Evolutionary conservation across 2,113 vertebrate genomes (phyloP).

Genomic region (Neodon shergylaensis): DNA sequence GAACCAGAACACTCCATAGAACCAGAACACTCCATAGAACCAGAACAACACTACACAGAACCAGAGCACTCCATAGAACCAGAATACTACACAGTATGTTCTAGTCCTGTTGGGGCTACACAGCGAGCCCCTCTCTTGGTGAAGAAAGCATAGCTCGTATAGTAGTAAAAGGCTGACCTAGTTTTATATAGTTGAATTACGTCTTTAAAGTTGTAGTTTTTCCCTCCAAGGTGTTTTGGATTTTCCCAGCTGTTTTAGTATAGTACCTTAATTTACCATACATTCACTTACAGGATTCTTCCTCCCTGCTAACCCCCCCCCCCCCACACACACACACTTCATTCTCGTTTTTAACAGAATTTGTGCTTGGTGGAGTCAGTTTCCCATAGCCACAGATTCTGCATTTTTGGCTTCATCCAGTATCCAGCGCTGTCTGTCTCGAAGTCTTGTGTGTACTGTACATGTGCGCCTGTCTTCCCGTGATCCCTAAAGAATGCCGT

Average conservation of each 20-base stretch:
- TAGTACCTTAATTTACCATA: not conserved
- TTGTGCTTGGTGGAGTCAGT: not conserved
- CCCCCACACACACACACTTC: accelerated
- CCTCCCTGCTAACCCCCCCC: accelerated
- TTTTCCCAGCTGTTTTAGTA: not conserved
- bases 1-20: too few species aligned
- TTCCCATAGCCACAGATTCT: not conserved
- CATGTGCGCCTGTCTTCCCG: too few species aligned
- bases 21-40: too few species aligned
- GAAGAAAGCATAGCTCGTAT: not conserved
- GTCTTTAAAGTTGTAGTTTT: not conserved
- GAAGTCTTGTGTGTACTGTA: not conserved
- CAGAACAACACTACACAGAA: too few species aligned
- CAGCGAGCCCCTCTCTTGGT: not conserved
- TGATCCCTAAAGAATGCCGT: not conserved
- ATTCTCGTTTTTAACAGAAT: not conserved
- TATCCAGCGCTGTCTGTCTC: not conserved
- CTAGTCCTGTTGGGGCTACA: not conserved
- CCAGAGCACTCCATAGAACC: too few species aligned
- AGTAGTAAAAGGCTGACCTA: not conserved
- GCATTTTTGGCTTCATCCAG: not conserved
- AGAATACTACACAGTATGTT: not conserved
- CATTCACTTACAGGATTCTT: not conserved
- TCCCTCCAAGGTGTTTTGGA: not conserved
- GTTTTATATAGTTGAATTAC: not conserved